A percentile compares a stretch with the other conserved stretches of the same genome.
Evolutionary conservation across 2,797 vertebrate genomes (phyloP).

Genomic region (Lacerta agilis): DNA sequence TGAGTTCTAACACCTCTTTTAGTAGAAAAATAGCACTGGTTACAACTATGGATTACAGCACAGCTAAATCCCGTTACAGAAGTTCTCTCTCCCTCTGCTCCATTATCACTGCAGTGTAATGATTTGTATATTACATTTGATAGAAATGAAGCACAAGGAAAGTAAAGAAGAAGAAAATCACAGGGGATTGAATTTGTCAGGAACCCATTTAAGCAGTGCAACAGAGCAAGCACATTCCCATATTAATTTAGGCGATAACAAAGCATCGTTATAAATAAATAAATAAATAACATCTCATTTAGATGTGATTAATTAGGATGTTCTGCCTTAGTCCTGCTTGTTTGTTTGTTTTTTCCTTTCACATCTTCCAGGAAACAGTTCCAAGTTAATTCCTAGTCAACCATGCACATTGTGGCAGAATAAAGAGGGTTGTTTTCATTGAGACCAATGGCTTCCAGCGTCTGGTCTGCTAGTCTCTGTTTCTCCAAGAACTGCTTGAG

Average conservation of each 20-base stretch:
- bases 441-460: slow-evolving; percentile 33
- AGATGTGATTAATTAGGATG: slow-evolving; percentile 59
- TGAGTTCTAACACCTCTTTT: too few relatives aligned
- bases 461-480: slow-evolving; percentile 12
- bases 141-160: slow-evolving; percentile 32
- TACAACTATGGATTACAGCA: slow-evolving; percentile 21
- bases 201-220: slow-evolving; percentile 37
- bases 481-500: slow-evolving; percentile 22
- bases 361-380: slow-evolving; percentile 52
- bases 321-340: slow-evolving; percentile 49
- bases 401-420: slow-evolving; percentile 42
- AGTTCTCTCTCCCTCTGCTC: neutral
- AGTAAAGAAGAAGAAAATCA: neutral
- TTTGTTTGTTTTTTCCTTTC: slow-evolving; percentile 44
- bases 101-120: neutral
- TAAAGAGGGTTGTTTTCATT: slow-evolving; percentile 50
- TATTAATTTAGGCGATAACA: slow-evolving; percentile 31
- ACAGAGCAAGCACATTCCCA: slow-evolving; percentile 36
- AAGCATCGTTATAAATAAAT: slow-evolving; percentile 52
- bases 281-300: slow-evolving; percentile 57
- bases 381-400: slow-evolving; percentile 62
- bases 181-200: slow-evolving; percentile 29
- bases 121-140: slow-evolving; percentile 10
- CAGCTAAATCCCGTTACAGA: neutral
- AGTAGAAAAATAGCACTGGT: neutral